phyloP scores from a whole-genome alignment of 2,888 invertebrate genomes.

The Ecdyonurus torrentis region DNA sequence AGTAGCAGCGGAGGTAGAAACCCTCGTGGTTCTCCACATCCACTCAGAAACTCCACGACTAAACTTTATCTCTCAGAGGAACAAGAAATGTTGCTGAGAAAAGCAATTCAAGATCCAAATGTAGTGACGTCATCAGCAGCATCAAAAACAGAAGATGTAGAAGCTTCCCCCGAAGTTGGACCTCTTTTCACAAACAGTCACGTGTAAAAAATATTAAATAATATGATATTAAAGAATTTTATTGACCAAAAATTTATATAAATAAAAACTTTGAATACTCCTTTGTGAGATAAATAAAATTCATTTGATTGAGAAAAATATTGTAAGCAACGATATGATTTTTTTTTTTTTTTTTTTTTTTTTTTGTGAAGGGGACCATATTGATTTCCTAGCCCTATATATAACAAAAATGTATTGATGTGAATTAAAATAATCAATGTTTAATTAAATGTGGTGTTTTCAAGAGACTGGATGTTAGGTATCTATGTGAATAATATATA shows the following conservation, averaged over 20 bases:
- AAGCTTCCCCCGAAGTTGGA: not conserved
- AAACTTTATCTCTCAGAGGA: conserved; percentile 11
- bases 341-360: no score
- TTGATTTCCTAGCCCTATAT: no score
- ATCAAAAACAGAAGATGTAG: not conserved
- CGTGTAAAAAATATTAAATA: not conserved
- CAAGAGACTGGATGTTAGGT: no score
- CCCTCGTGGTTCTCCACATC: conserved; percentile 13
- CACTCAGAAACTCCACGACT: conserved; percentile 13
- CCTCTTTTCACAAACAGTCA: not conserved
- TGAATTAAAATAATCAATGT: no score
- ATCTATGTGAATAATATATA: no score
- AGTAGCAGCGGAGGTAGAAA: not conserved
- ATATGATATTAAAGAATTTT: not conserved
- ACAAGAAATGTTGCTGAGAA: conserved; percentile 12
- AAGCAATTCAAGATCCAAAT: conserved; percentile 5
- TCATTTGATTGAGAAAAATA: no score
- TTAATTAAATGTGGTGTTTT: no score
- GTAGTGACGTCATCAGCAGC: not conserved
- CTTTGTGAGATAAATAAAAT: no score
- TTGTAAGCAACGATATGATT: no score
- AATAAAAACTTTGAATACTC: no score
- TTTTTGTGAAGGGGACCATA: no score
- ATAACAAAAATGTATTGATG: no score
- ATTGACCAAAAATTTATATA: not conserved